Base-by-base conservation (phyloP, 1,140 invertebrate genomes). In the Reticulitermes speratus region DNA sequence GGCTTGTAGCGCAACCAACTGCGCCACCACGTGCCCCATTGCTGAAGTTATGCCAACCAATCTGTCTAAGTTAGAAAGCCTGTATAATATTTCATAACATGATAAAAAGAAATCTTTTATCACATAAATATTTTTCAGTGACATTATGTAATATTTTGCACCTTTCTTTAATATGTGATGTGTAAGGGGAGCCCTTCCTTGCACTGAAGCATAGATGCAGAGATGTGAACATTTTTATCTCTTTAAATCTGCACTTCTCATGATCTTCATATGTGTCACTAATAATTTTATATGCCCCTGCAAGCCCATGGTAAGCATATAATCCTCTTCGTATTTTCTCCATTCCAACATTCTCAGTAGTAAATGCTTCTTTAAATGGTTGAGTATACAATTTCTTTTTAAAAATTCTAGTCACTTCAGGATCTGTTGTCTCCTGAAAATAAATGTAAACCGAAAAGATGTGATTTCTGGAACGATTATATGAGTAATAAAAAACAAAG, bases 181-280 rank as follows among this genome's bases (percentile, higher is more conserved):
- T 84, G 84, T 84, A 84, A n/a, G 84, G 84, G 0, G 84, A 84
- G 84, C 44, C 84, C 44, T 84, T 84, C 84, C 12, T n/a, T 55
- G 55, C 84, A 55, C 52, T 45, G 44, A 84, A 30, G 44, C 21
- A 52, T 16, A 32, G 30, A 44, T 30, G n/a, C 45, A 45, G 55
- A n/a, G 84, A 55, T n/a, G 84, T n/a, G 12, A 84, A 75, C 85
- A 85, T 85, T 21, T 69, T 12, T 16, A 85, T 44, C 30, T 85
- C 85, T 69, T 44, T 44, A 25, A 85, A 69, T 25, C 44, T 59
- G 65, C 85, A 85, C 38, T 85, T 85, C 44, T 85, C 85, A 44
- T 45, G 44, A 45, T 69, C 85, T 16, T 75, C n/a, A n/a, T 44
- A 85, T 19, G 85, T 85, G n/a, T 85, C 85, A 14, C 23, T 44